These are phyloP conservation scores for Archocentrus centrarchus DNA, from an alignment of 2,113 vertebrate genomes.

Conservation along the genomic window DNA sequence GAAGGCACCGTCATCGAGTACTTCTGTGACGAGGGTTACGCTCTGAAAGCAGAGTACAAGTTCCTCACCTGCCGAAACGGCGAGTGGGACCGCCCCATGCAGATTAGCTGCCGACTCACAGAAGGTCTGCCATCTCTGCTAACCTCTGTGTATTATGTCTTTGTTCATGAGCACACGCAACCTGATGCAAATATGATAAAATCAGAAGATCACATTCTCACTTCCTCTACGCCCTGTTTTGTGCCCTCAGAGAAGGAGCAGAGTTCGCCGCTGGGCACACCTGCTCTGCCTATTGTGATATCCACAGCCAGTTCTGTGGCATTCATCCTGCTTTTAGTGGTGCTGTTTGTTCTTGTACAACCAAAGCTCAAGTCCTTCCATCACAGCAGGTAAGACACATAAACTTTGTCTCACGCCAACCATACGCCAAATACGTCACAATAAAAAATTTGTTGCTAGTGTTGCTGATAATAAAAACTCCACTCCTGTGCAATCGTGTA, in stretches of 20 bases:
- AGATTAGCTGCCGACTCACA: constrained; percentile 92
- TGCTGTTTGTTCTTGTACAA: constrained; percentile 96
- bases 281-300: constrained; percentile 93
- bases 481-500: background rate
- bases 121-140: constrained; percentile 79
- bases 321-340: constrained; percentile 94
- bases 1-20: constrained; percentile 96
- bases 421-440: background rate
- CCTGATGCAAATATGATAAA: background rate
- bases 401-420: background rate
- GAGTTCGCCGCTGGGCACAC: constrained; percentile 86
- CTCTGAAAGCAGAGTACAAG: constrained; percentile 95
- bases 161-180: background rate
- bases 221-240: background rate
- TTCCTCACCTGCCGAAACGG: constrained; percentile 96
- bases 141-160: background rate
- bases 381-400: constrained; percentile 89
- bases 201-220: constrained; percentile 14
- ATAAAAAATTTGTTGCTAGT: background rate
- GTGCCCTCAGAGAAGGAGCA: constrained; percentile 87
- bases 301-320: constrained; percentile 94
- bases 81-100: constrained; percentile 94
- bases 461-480: background rate
- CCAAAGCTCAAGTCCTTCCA: constrained; percentile 99
- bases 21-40: constrained; percentile 93